Evolutionary conservation across 2,888 invertebrate genomes (phyloP).

Genomic region (Cataglyphis rosenhaueri): DNA sequence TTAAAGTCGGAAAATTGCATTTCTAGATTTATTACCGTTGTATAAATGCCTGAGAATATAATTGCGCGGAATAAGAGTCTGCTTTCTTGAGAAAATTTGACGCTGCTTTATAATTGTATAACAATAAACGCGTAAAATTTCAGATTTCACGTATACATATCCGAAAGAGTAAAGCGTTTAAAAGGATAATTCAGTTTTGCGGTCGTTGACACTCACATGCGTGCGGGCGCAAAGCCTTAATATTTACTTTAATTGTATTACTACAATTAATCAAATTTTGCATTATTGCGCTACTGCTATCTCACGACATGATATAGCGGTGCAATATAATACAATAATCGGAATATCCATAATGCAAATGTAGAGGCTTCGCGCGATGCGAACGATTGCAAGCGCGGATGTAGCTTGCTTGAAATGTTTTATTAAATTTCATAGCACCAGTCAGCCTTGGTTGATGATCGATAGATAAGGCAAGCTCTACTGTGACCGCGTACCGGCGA

Average conservation of each 20-base stretch:
- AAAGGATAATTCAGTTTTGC: conserved; percentile 37
- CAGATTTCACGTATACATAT: not conserved
- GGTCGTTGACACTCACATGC: conserved; percentile 32
- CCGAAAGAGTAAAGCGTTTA: not conserved
- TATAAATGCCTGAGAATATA: not conserved
- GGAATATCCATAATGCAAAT: conserved; percentile 19
- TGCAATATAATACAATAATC: conserved; percentile 10
- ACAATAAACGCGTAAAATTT: not conserved
- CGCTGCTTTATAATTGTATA: not conserved
- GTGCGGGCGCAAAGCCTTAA: conserved; percentile 30
- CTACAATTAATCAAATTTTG: conserved; percentile 26
- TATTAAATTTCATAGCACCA: conserved; percentile 39
- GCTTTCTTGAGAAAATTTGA: not conserved
- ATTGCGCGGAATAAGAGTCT: not conserved
- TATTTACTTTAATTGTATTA: conserved; percentile 38
- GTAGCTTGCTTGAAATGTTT: not conserved
- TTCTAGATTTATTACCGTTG: not conserved
- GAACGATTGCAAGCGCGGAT: too few species aligned
- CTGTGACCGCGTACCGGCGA: not conserved
- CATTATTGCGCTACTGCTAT: not conserved
- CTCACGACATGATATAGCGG: not conserved
- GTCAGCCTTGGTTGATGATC: conserved; percentile 17
- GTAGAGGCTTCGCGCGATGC: not conserved
- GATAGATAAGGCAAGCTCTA: conserved; percentile 4
- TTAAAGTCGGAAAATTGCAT: conserved; percentile 15